Base-by-base conservation (phyloP, 2,113 vertebrate species). In the Mesoclemmys tuberculata region DNA sequence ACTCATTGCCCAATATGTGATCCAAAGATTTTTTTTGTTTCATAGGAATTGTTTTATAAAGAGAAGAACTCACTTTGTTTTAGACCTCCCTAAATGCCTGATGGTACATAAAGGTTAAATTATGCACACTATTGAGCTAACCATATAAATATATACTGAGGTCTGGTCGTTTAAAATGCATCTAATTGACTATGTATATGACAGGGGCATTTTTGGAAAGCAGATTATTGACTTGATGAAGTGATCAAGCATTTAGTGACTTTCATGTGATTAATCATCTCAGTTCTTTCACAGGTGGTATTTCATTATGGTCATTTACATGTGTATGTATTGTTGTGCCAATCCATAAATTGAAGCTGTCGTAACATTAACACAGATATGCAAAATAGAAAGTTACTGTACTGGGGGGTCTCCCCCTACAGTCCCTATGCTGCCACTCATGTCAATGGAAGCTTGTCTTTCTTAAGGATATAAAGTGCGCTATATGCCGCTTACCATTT, bases 201-300 rank as follows among this genome's bases (percentile, higher is more conserved):
- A 86, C 93, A 84, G 87, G 82, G 52, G 41, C 35, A 29, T 85
- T 97, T 96, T 96, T 97, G 90, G 86, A 97, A 92, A 95, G 58
- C 89, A 97, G 82, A 95, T 93, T 94, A 96, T 95, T 96, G 94
- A 95, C 79, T 90, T 96, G 87, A 88, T 95, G 93, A 88, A 93
- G 87, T 93, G 94, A 98, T 87, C 95, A 96, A 97, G 92, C 11
- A 71, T 86, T 97, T 88, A 90, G 96, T 94, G 90, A 87, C 85
- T 92, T 91, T 90, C 41, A 64, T 61, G 88, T 94, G 71, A 96
- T 97, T 95, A 97, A 97, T 97, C 90, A 96, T 71, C 94, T 82
- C 74, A 61, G 38, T 84, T 64, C 87, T 95, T 96, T 96, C 84
- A 27, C 90, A 89, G 7, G 3, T 1, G 5, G 5, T 78, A 93